These are phyloP conservation scores for Nylanderia fulva DNA, from an alignment of 1,140 invertebrate genomes.

Conservation along the genomic window DNA sequence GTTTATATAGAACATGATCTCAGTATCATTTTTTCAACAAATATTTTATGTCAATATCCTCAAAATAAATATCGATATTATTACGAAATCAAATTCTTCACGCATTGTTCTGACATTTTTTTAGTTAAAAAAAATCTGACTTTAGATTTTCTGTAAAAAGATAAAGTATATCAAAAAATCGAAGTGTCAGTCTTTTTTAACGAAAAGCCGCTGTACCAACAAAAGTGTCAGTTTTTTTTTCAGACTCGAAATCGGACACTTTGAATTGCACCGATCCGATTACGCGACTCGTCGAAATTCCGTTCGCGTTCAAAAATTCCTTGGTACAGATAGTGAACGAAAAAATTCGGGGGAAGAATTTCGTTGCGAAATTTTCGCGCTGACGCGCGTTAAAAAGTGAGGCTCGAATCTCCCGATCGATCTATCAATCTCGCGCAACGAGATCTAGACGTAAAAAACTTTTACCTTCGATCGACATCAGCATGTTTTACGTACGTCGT, in stretches of 20 bases:
- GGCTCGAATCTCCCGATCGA: conserved; percentile 33
- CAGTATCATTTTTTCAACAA: background rate
- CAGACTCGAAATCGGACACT: conserved; percentile 1
- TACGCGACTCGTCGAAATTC: conserved; percentile 48
- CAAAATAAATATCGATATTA: background rate
- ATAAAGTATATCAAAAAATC: background rate
- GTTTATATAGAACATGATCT: background rate
- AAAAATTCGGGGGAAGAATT: conserved; percentile 6
- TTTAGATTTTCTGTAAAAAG: background rate
- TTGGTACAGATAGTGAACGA: background rate
- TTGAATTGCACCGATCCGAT: background rate
- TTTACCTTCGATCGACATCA: conserved; percentile 73
- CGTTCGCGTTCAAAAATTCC: background rate
- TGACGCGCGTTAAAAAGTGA: background rate
- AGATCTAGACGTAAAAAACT: conserved; percentile 67
- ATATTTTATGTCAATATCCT: background rate
- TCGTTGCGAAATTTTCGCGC: background rate
- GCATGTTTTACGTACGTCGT: conserved; percentile 56
- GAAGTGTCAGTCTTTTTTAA: background rate
- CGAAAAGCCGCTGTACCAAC: background rate
- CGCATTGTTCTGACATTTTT: background rate
- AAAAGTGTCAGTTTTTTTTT: conserved; percentile 38
- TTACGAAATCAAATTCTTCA: conserved; percentile 1
- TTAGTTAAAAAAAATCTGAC: background rate
- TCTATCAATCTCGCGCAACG: background rate